A percentile compares a stretch with the other conserved stretches of the same genome.
Evolutionary conservation across 2,113 vertebrate species (phyloP).

Genomic region (Tichodroma muraria): DNA sequence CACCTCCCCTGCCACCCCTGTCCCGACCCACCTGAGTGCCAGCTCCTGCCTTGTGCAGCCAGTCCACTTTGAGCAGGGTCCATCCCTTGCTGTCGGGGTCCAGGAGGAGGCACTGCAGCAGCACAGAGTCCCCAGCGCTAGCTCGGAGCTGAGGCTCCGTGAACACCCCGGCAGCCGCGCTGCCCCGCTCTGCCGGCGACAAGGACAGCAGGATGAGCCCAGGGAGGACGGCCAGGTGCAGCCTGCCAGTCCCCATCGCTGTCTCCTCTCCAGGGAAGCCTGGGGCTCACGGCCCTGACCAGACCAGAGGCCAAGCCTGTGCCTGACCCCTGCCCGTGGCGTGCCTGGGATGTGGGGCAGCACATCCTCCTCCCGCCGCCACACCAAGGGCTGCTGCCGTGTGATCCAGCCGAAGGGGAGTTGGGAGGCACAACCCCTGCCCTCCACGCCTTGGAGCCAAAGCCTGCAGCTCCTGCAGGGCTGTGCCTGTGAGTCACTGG

Average conservation of each 20-base stretch:
- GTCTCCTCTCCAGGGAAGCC: neutral
- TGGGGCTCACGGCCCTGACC: neutral
- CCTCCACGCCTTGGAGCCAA: neutral
- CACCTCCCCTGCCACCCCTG: rapidly evolving
- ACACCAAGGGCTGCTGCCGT: neutral
- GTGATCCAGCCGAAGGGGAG: neutral
- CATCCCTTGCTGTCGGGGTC: neutral
- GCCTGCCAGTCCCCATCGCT: neutral
- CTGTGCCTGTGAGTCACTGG: neutral
- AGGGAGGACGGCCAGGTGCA: neutral
- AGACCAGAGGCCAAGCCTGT: neutral
- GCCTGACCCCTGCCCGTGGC: neutral
- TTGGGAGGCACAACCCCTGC: neutral
- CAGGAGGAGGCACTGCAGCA: slow-evolving; percentile 57
- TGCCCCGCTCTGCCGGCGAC: neutral
- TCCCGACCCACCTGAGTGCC: neutral
- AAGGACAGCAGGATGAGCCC: slow-evolving; percentile 34
- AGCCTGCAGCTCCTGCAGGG: slow-evolving; percentile 1
- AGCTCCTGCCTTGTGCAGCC: neutral
- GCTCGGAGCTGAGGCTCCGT: neutral
- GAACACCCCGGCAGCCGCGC: neutral
- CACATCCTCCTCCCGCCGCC: slow-evolving; percentile 50
- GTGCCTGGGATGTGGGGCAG: slow-evolving; percentile 10
- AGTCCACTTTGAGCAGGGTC: slow-evolving; percentile 63
- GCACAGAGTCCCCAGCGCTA: slow-evolving; percentile 29